Conservation (phyloP, 2,113 vertebrate genomes). For the Psilopsiagon aymara region DNA sequence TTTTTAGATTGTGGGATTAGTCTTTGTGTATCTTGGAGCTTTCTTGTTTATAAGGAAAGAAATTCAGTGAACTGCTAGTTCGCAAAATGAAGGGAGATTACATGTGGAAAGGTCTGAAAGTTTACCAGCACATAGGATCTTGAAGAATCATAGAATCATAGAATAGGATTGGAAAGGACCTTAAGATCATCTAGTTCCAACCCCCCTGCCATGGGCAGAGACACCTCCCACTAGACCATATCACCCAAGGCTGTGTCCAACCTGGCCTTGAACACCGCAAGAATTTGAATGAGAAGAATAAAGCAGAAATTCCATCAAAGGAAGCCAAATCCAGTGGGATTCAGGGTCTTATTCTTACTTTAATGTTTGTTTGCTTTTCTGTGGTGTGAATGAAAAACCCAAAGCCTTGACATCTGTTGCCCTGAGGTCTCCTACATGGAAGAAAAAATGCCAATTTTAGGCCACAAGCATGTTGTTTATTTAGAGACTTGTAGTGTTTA, state of each 20-base stretch:
- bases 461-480: neutral
- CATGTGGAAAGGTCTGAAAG: neutral
- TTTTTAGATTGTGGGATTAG: neutral
- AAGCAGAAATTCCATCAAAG: neutral
- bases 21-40: neutral
- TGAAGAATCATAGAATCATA: neutral
- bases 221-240: too few species aligned
- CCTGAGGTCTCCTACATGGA: neutral
- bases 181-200: too few species aligned
- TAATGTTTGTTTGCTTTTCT: neutral
- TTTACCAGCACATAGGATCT: neutral
- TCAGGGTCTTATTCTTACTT: neutral
- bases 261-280: too few species aligned
- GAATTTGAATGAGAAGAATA: neutral
- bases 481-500: constrained; percentile 11
- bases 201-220: too few species aligned
- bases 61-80: neutral
- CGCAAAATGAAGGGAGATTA: neutral
- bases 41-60: neutral
- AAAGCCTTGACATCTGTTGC: neutral
- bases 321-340: neutral
- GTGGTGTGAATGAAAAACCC: neutral
- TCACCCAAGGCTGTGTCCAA: too few species aligned
- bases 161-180: too few species aligned
- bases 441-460: neutral